Base-by-base conservation (phyloP, 2,797 vertebrate genomes). In the Pyrrhura leucotis region DNA sequence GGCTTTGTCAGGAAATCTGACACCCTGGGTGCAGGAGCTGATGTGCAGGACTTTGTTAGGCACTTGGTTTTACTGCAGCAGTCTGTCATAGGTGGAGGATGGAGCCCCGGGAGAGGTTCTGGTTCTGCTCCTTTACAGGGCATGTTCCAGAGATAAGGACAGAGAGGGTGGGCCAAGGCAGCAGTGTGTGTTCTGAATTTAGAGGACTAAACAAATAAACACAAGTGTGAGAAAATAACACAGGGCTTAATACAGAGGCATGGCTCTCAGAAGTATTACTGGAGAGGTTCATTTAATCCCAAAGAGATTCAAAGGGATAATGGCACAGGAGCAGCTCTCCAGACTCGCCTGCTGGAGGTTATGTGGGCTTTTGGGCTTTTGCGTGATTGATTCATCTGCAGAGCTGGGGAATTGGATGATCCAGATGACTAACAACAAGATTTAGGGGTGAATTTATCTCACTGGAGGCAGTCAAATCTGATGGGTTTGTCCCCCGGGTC, bases 181-280 rank as follows among this genome's bases (percentile, higher is more conserved):
- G 48, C 35, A 50, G 35, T 59, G 21, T 81, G 61, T 74, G 81
- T 28, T 91, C 90, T 66, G 68, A 80, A 54, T 95, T 88, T 89
- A 85, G 84, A 97, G 78, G 87, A 35, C 82, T 94, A 74, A 94
- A 90, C 79, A 91, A 88, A 96, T 92, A 94, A 92, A 94, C 72
- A 85, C 47, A 2, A 12, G 33, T 62, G 74, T 29, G 85, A 89
- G 53, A 94, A 91, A 96, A 95, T 85, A 89, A 79, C 71, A 75
- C 4, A 21, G 61, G 62, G 85, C 56, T 96, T 96, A 90, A 61
- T 48, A 10, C 45, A 91, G 90, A 95, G 65, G 47, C 62, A 75
- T 53, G 14, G 69, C 69, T 72, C 75, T 95, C 69, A 51, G 53
- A 50, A 85, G 85, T 75, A 42, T 95, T 88, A 88, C 10, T 77